A percentile compares a stretch with the other conserved stretches of the same genome.
These are phyloP conservation scores for Merodon equestris DNA, from an alignment of 2,888 invertebrate species.

Conservation along the genomic window DNA sequence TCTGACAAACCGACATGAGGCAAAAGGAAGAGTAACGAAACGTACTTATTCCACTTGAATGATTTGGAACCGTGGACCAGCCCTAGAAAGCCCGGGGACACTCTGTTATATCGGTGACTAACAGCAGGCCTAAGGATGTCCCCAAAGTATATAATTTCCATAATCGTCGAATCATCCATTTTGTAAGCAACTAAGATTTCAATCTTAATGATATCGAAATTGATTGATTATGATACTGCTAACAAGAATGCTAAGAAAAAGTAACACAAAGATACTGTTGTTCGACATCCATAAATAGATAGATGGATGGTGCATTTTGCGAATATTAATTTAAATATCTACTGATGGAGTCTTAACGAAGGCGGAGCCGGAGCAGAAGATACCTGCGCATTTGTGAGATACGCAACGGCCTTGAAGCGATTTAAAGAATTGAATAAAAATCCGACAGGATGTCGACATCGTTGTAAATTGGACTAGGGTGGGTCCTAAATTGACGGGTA, in stretches of 20 bases:
- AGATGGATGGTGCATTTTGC: neutral
- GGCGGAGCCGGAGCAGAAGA: slow-evolving; percentile 48
- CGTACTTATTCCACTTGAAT: slow-evolving; percentile 27
- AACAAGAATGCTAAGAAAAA: slow-evolving; percentile 19
- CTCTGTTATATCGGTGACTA: slow-evolving; percentile 3
- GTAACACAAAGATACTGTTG: no score
- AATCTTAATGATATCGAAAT: slow-evolving; percentile 53
- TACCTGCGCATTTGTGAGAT: neutral
- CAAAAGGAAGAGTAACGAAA: neutral
- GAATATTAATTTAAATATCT: slow-evolving; percentile 66
- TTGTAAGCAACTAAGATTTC: slow-evolving; percentile 18
- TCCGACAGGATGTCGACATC: slow-evolving; percentile 36
- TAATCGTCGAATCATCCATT: slow-evolving; percentile 42
- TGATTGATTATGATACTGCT: slow-evolving; percentile 55
- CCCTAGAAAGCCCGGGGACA: neutral
- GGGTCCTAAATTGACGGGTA: slow-evolving; percentile 43
- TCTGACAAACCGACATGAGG: no score
- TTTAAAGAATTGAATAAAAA: slow-evolving; percentile 25
- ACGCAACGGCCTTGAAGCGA: slow-evolving; percentile 23
- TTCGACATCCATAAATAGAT: no score
- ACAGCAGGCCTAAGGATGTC: slow-evolving; percentile 51
- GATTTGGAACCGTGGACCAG: slow-evolving; percentile 3
- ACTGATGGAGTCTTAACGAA: no score
- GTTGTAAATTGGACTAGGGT: slow-evolving; percentile 54
- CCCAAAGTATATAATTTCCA: slow-evolving; percentile 51